phyloP scores from a whole-genome alignment of 2,113 vertebrate species.

The Oreochromis aureus region DNA sequence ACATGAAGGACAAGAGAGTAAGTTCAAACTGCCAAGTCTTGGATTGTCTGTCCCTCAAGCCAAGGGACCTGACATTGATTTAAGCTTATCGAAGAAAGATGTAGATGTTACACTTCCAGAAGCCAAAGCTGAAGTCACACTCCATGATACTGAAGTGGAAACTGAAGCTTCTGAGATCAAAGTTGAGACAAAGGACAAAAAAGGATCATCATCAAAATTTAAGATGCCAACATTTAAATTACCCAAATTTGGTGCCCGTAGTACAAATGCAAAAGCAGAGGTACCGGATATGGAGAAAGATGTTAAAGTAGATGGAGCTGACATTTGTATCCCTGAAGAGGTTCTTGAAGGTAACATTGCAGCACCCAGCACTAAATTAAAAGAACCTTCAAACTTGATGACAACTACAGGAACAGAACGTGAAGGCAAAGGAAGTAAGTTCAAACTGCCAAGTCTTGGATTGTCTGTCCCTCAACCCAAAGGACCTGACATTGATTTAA shows the following conservation, averaged over 20 bases:
- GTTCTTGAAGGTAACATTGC: fast-evolving
- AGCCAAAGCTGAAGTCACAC: background rate
- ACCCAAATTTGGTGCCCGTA: background rate
- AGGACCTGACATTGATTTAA: fast-evolving
- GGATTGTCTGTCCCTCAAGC: background rate
- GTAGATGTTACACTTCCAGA: background rate
- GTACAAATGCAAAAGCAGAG: background rate
- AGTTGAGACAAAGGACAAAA: background rate
- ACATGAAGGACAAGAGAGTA: background rate
- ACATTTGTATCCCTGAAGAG: background rate
- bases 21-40: constrained; percentile 30
- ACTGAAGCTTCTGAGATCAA: background rate
- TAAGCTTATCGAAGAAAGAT: background rate
- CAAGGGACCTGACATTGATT: background rate
- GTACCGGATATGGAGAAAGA: fast-evolving
- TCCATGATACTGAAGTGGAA: background rate
- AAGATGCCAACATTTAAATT: background rate
- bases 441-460: constrained; percentile 16
- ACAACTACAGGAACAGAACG: background rate
- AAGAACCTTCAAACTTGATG: background rate
- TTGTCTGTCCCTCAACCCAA: background rate
- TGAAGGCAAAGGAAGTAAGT: background rate
- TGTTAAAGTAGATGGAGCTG: fast-evolving
- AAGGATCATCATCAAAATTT: constrained; percentile 11
- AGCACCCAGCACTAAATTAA: background rate